These are phyloP conservation scores for Calypte anna DNA, from an alignment of 2,113 vertebrate species.

Conservation along the genomic window DNA sequence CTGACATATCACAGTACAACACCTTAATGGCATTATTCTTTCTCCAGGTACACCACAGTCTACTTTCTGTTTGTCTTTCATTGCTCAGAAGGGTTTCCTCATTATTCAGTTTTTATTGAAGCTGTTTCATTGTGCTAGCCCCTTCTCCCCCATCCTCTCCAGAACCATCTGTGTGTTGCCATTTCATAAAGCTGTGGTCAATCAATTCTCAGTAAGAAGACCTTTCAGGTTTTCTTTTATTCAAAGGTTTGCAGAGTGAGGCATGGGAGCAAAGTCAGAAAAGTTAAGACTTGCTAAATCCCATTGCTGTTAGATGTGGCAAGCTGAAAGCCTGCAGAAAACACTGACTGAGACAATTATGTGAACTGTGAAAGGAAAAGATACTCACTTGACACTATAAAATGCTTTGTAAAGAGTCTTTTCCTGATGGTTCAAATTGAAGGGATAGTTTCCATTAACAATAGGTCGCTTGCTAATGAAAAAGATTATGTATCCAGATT, in stretches of 20 bases:
- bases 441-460: constrained; percentile 5
- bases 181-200: not conserved
- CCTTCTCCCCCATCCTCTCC: not conserved
- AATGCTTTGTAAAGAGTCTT: constrained; percentile 36
- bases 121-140: not conserved
- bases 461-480: constrained; percentile 5
- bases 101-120: not conserved
- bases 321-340: not conserved
- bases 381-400: not conserved
- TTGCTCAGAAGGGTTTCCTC: not conserved
- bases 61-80: not conserved
- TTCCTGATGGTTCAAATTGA: constrained; percentile 24
- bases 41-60: not conserved
- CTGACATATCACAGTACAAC: not conserved
- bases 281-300: not conserved
- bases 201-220: not conserved
- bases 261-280: not conserved
- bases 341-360: not conserved
- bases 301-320: fast-evolving
- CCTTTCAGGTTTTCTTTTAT: not conserved
- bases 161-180: not conserved
- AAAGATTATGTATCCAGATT: constrained; percentile 29
- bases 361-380: not conserved
- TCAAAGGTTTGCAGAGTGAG: not conserved
- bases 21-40: not conserved